These are phyloP conservation scores for Caenorhabditis doughertyi DNA, from an alignment of 2,888 invertebrate species.

Conservation along the genomic window DNA sequence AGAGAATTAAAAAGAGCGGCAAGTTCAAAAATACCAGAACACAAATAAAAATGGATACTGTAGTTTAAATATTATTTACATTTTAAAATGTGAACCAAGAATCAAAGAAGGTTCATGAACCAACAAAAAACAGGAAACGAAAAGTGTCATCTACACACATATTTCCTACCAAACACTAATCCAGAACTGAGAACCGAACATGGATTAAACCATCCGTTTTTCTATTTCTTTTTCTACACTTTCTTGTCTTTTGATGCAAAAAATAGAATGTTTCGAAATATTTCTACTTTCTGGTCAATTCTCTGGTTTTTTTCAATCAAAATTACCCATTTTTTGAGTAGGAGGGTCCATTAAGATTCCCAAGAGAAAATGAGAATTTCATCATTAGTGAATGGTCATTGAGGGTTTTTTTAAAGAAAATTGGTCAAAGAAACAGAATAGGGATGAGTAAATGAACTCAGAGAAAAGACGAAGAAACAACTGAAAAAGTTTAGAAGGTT, in stretches of 20 bases:
- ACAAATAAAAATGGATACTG: not conserved
- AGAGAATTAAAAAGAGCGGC: not conserved
- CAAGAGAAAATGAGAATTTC: slow-evolving; percentile 1
- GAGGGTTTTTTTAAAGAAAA: not conserved
- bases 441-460: not conserved
- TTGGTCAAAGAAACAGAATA: slow-evolving; percentile 2
- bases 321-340: not conserved
- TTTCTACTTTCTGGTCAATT: slow-evolving; percentile 14
- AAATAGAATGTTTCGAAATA: slow-evolving; percentile 35
- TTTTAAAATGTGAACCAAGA: not conserved
- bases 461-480: not conserved
- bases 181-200: slow-evolving; percentile 36
- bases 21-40: slow-evolving; percentile 2
- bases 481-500: slow-evolving; percentile 15
- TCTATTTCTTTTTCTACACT: not conserved
- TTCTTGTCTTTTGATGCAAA: slow-evolving; percentile 4
- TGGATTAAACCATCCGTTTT: slow-evolving; percentile 36
- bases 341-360: slow-evolving; percentile 32
- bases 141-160: not conserved
- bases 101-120: slow-evolving; percentile 20
- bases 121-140: slow-evolving; percentile 22
- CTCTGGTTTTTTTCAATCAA: slow-evolving; percentile 1
- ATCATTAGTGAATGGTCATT: slow-evolving; percentile 21
- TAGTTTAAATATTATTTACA: not conserved
- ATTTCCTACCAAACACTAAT: slow-evolving; percentile 21